Evolutionary conservation across 2,888 invertebrate genomes (phyloP), one percentile per base, ranked within the genome.

Genomic region (Mimumesa dahlbomi): DNA sequence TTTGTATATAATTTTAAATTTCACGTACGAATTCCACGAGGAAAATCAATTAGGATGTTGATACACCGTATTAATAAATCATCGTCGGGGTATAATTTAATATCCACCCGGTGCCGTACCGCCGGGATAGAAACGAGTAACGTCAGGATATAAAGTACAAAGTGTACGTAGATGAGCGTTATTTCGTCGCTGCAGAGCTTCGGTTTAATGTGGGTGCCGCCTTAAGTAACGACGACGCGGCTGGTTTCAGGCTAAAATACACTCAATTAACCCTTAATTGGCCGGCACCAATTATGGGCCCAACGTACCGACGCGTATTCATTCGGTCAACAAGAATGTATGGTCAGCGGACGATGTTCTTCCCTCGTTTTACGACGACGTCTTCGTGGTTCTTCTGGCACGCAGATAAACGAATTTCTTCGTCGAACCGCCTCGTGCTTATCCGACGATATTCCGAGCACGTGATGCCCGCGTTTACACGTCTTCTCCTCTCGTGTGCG

Each of bases 231-330:
- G 71, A 62, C 74, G 73, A 71, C 62, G 80, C 63, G 76, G 79
- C 67, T 69, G 79, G 81, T 84, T 84, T 83, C 82, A 77, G 71
- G 71, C 80, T 82, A 81, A 84, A 85, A 84, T 83, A 82, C 83
- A 77, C 82, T 82, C 85, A 85, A 84, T 85, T 84, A 84, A 85
- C 79, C 77, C 82, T 84, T 84, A 85, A 85, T 85, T 85, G 81
- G 79, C 70, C 79, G 75, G 73, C 75, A 78, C 79, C 81, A 80
- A 79, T 85, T 85, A 82, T 72, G 75, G 75, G 65, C 77, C 75
- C 73, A 67, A 54, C 77, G 75, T 72, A 78, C 76, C 73, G 73
- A 82, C 82, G 85, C 85, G 83, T 77, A 83, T 82, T 85, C 83
- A 83, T 85, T 84, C 76, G 71, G 74, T 77, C 81, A 84, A 85